Conservation (phyloP, 2,888 invertebrate species). For the Hemistola chrysoprasaria region DNA sequence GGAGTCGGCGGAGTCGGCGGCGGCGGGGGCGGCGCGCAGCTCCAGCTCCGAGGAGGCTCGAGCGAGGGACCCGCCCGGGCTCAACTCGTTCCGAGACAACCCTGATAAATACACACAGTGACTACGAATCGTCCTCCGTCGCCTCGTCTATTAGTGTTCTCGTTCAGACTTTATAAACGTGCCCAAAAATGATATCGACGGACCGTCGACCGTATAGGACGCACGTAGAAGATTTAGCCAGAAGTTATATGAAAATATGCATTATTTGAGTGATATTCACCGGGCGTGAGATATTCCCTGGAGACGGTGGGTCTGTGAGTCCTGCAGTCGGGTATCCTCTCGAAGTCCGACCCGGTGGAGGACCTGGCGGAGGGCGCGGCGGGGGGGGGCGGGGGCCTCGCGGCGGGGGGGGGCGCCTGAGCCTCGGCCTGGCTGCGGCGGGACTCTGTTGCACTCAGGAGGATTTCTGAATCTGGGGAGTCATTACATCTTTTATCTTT, state of each 20-base stretch:
- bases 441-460: conserved; percentile 41
- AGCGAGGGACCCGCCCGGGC: conserved; percentile 25
- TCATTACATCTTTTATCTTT: too few relatives aligned
- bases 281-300: conserved; percentile 17
- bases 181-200: too few relatives aligned
- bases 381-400: background rate
- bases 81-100: background rate
- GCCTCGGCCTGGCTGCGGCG: conserved; percentile 9
- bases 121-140: too few relatives aligned
- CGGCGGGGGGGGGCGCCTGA: conserved; percentile 6
- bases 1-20: conserved; percentile 30
- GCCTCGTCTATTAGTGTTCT: too few relatives aligned
- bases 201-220: too few relatives aligned
- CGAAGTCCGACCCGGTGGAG: conserved; percentile 2
- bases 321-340: conserved; percentile 1
- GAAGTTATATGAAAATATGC: too few relatives aligned
- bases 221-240: background rate
- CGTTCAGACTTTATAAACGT: too few relatives aligned
- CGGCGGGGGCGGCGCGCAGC: conserved; percentile 41
- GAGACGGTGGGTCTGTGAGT: conserved; percentile 2
- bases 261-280: conserved; percentile 5
- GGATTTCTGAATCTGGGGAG: conserved; percentile 57
- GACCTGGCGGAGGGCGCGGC: conserved; percentile 9
- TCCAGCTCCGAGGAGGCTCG: conserved; percentile 60
- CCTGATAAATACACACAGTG: too few relatives aligned